A percentile compares a stretch with the other conserved stretches of the same genome.
Evolutionary conservation across 2,888 invertebrate genomes (phyloP).

Genomic region (Selenia dentaria): DNA sequence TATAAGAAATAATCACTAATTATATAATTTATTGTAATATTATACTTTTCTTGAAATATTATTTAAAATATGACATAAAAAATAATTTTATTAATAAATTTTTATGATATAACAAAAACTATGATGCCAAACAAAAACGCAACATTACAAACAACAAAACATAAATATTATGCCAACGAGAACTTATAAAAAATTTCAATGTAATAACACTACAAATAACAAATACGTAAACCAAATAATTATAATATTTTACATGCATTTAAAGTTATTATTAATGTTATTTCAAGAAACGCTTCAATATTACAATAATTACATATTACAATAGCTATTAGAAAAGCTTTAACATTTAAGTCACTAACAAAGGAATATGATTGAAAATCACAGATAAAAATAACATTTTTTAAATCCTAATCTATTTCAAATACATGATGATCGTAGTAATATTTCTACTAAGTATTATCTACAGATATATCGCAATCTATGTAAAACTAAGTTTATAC

Average conservation of each 20-base stretch:
- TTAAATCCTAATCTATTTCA: slow-evolving; percentile 38
- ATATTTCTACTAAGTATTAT: slow-evolving; percentile 24
- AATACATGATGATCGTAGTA: slow-evolving; percentile 25
- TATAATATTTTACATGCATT: too few species aligned
- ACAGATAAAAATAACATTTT: slow-evolving; percentile 41
- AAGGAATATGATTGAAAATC: slow-evolving; percentile 36
- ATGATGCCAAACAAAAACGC: too few species aligned
- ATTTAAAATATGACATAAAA: too few species aligned
- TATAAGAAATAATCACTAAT: slow-evolving; percentile 53
- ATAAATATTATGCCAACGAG: too few species aligned
- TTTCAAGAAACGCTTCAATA: too few species aligned
- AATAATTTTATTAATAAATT: too few species aligned
- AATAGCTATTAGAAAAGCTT: slow-evolving; percentile 39
- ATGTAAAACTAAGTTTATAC: slow-evolving; percentile 5
- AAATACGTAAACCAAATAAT: too few species aligned
- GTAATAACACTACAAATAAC: too few species aligned
- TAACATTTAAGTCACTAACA: slow-evolving; percentile 43
- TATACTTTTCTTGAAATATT: slow-evolving; percentile 23
- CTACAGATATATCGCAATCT: slow-evolving; percentile 26
- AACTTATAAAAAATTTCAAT: too few species aligned
- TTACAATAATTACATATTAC: slow-evolving; percentile 5
- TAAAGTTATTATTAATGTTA: too few species aligned
- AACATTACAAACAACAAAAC: too few species aligned
- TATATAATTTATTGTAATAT: slow-evolving; percentile 40
- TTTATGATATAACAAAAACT: too few species aligned